These are phyloP conservation scores for Baronia brevicornis DNA, from an alignment of 2,888 invertebrate genomes.

Conservation along the genomic window DNA sequence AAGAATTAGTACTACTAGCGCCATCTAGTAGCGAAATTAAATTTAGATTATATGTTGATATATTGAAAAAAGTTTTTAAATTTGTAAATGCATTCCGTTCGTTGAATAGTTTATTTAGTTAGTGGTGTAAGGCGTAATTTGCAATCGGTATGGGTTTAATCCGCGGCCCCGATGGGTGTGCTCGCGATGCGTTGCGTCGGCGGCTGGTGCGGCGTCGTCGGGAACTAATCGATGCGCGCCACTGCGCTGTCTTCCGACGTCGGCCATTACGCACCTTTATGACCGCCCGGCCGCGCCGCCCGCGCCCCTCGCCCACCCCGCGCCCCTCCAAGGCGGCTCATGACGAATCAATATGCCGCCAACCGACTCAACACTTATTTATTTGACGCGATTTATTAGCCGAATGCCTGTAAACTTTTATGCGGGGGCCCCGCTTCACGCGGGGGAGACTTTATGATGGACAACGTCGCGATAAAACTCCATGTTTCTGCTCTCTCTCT, in stretches of 20 bases:
- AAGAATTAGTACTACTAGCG: constrained; percentile 23
- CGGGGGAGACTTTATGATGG: constrained; percentile 65
- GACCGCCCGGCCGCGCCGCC: constrained; percentile 62
- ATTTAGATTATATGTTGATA: too few relatives aligned
- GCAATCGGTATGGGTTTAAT: constrained; percentile 18
- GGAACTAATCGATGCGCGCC: constrained; percentile 82
- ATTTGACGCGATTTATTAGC: constrained; percentile 75
- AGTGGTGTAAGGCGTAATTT: too few relatives aligned
- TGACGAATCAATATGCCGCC: constrained; percentile 76
- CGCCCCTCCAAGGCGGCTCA: constrained; percentile 65
- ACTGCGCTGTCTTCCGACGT: constrained; percentile 81
- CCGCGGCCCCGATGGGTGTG: constrained; percentile 24
- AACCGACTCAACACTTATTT: constrained; percentile 76
- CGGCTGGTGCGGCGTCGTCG: constrained; percentile 69
- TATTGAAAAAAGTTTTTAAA: too few relatives aligned
- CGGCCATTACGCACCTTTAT: constrained; percentile 87
- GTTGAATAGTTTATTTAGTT: neutral
- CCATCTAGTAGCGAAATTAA: too few relatives aligned
- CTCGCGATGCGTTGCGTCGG: constrained; percentile 51
- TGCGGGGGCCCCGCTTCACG: constrained; percentile 51
- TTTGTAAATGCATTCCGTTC: too few relatives aligned
- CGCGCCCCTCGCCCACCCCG: constrained; percentile 32
- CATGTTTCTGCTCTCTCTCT: constrained; percentile 57
- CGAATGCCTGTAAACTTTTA: constrained; percentile 73
- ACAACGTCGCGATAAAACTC: constrained; percentile 65